phyloP scores from a whole-genome alignment of 2,888 invertebrate species.

The Nipponacmea schrenckii region DNA sequence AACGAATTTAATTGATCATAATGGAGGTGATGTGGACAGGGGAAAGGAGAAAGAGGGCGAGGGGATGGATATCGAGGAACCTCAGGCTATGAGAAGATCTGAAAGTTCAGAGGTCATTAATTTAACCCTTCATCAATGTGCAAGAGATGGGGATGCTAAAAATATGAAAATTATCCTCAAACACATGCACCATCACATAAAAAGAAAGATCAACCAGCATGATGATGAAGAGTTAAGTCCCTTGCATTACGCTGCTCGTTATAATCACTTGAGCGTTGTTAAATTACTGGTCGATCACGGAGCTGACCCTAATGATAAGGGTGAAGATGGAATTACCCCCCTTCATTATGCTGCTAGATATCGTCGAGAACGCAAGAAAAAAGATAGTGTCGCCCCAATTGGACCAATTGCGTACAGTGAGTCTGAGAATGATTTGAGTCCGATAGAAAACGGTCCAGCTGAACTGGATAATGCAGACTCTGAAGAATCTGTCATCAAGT shows the following conservation, averaged over 20 bases:
- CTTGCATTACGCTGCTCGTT: conserved; percentile 69
- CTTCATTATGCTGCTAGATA: conserved; percentile 69
- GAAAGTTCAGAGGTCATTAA: conserved; percentile 36
- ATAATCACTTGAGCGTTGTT: conserved; percentile 66
- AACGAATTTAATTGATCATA: conserved; percentile 24
- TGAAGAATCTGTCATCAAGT: conserved; percentile 48
- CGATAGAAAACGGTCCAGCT: not conserved
- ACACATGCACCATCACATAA: conserved; percentile 43
- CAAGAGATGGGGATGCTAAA: conserved; percentile 62
- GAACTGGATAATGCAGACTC: conserved; percentile 4
- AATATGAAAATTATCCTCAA: conserved; percentile 53
- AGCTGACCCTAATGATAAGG: conserved; percentile 66
- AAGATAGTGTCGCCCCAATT: conserved; percentile 19
- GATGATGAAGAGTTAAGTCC: conserved; percentile 67
- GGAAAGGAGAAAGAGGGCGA: conserved; percentile 9
- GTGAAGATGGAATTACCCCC: conserved; percentile 68
- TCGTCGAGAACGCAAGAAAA: conserved; percentile 43
- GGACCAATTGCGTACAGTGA: not conserved
- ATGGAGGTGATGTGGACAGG: conserved; percentile 2
- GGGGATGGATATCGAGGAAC: not conserved
- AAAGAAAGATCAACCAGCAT: conserved; percentile 62
- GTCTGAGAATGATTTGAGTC: not conserved
- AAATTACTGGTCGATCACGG: conserved; percentile 65
- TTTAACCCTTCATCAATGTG: conserved; percentile 56
- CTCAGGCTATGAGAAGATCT: conserved; percentile 23